phyloP scores from a whole-genome alignment of 2,888 invertebrate species.

The Achlya flavicornis region DNA sequence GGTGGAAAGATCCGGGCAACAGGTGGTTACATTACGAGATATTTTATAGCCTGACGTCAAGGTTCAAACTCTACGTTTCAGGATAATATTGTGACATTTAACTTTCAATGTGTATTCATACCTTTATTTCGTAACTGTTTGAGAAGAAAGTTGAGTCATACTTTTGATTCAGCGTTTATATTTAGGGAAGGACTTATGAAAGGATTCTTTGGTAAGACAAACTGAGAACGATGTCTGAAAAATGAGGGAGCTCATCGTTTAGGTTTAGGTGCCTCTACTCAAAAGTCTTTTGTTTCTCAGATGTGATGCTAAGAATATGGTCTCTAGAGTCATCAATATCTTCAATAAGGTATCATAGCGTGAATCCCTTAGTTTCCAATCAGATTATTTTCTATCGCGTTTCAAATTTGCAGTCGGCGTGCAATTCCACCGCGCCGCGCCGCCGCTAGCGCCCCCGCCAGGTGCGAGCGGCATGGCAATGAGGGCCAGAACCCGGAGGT shows the following conservation, averaged over 20 bases:
- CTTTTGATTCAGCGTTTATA: not conserved
- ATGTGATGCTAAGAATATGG: not conserved
- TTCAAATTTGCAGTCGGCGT: constrained; percentile 12
- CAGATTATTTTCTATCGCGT: not conserved
- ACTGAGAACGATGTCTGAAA: too few relatives aligned
- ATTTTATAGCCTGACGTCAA: constrained; percentile 49
- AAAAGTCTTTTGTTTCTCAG: not conserved
- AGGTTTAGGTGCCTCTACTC: too few relatives aligned
- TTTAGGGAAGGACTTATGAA: not conserved
- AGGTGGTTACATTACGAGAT: constrained; percentile 66
- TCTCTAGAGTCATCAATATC: constrained; percentile 5
- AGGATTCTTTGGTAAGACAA: too few relatives aligned
- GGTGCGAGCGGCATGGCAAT: constrained; percentile 48
- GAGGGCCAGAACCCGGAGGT: constrained; percentile 25
- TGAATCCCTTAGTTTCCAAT: constrained; percentile 2
- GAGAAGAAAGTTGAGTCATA: not conserved
- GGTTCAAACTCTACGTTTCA: constrained; percentile 13
- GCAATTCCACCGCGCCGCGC: constrained; percentile 12
- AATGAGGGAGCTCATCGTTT: too few relatives aligned
- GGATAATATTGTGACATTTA: constrained; percentile 1
- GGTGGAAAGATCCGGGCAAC: constrained; percentile 50
- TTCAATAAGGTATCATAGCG: not conserved
- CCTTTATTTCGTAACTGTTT: not conserved
- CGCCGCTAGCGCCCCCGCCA: constrained; percentile 25
- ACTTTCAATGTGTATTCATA: not conserved